These are phyloP conservation scores for Batillaria attramentaria DNA, from an alignment of 1,140 invertebrate genomes.

Conservation along the genomic window DNA sequence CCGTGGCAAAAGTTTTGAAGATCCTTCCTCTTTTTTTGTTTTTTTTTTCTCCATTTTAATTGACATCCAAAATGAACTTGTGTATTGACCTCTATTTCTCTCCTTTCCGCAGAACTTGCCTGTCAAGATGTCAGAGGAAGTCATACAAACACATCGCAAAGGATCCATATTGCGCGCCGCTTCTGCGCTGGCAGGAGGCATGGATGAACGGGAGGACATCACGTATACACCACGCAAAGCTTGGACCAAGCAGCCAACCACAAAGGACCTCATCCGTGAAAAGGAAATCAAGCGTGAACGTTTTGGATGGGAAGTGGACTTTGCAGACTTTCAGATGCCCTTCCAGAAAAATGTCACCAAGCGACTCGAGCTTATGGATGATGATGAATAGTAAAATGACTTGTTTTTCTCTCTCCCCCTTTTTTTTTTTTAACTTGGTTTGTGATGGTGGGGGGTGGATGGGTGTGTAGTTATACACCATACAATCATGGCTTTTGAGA, in stretches of 20 bases:
- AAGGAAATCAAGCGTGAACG: constrained; percentile 59
- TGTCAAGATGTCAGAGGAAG: no score
- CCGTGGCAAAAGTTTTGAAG: no score
- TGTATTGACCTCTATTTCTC: no score
- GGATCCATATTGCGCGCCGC: constrained; percentile 68
- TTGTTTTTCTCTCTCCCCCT: not conserved
- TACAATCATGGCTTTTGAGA: no score
- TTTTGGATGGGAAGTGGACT: constrained; percentile 72
- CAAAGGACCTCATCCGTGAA: constrained; percentile 62
- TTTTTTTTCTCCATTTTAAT: no score
- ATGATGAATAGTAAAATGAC: constrained; percentile 52
- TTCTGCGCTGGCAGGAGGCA: constrained; percentile 65
- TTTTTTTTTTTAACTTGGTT: not conserved
- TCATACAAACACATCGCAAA: constrained; percentile 63
- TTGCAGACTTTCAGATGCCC: constrained; percentile 72
- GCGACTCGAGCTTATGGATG: constrained; percentile 51
- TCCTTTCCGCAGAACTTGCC: no score
- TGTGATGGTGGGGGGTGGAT: no score
- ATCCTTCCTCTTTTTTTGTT: no score
- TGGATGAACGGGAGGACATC: constrained; percentile 68
- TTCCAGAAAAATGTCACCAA: constrained; percentile 68
- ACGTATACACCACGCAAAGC: constrained; percentile 65
- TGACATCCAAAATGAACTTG: no score
- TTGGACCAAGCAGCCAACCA: constrained; percentile 69
- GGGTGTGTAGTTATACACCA: no score